Conservation (phyloP, 2,888 invertebrate species). For the Isoperla grammatica region DNA sequence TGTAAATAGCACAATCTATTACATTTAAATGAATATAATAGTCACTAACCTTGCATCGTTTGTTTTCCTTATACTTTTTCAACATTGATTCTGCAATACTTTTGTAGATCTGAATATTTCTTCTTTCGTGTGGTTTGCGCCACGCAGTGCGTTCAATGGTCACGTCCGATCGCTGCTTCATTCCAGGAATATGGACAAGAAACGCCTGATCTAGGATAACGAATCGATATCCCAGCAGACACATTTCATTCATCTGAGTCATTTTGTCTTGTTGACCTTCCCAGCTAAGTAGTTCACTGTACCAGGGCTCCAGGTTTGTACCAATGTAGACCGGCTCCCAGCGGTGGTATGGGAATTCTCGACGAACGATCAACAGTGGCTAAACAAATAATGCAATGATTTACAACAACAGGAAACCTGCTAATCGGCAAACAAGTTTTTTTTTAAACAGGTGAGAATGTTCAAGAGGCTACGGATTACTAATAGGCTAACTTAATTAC, state of each 20-base stretch:
- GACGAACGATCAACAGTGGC: constrained; percentile 59
- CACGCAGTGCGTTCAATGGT: constrained; percentile 18
- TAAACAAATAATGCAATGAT: constrained; percentile 36
- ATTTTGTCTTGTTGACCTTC: constrained; percentile 78
- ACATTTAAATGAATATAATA: too few species aligned
- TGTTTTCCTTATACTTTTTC: constrained; percentile 21
- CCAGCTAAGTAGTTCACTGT: constrained; percentile 70
- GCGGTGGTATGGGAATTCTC: constrained; percentile 67
- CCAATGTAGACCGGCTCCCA: constrained; percentile 81
- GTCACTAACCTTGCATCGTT: constrained; percentile 16
- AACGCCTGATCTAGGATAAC: constrained; percentile 68
- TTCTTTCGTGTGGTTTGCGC: constrained; percentile 23
- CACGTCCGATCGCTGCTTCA: constrained; percentile 46
- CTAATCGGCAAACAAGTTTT: not conserved
- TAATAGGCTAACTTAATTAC: too few species aligned
- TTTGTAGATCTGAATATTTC: constrained; percentile 22
- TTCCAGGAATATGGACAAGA: constrained; percentile 63
- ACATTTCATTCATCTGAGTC: constrained; percentile 75
- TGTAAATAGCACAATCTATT: too few species aligned
- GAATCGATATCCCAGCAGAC: constrained; percentile 64
- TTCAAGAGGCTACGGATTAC: too few species aligned
- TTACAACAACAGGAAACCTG: not conserved
- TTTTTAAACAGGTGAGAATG: not conserved
- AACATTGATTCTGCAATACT: constrained; percentile 18
- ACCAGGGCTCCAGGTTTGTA: constrained; percentile 66